Base-by-base conservation (phyloP, 2,797 vertebrate species). In the Haliaeetus vocifer region DNA sequence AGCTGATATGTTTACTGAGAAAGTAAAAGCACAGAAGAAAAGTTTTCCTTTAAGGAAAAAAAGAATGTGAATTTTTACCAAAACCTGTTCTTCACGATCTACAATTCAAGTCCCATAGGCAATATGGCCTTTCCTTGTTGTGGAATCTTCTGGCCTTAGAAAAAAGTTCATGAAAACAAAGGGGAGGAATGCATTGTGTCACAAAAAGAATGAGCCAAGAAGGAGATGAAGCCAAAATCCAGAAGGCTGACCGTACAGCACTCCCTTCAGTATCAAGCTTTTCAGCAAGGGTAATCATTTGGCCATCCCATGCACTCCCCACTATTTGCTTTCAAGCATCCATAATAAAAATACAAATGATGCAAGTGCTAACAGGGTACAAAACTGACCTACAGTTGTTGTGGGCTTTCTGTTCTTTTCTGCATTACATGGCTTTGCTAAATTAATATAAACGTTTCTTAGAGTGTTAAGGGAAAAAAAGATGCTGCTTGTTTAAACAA, bases 401-500 rank as follows among this genome's bases (percentile, higher is more conserved):
- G 3, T 47, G 20, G 12, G 16, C 7, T 53, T 84, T 71, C 66
- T 9, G 4, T 91, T 93, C 16, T 61, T 90, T 86, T 66, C 35
- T 49, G 37, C 49, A 33, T 92, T 91, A 85, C 42, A 66, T 76
- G 40, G 44, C 52, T 97, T 44, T 96, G 47, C 77, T 94, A 94
- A 88, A 92, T 90, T 87, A 93, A 86, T 93, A 90, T 66, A 94
- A 92, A 86, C 16, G 10, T 94, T 96, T 96, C 84, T 92, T 56
- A 66, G 47, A 67, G 87, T 47, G 86, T 71, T 88, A 92, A 92
- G 79, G 75, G 81, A 58, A 94, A 90, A 91, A 77, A 92, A 77
- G 35, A 86, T 96, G 49, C 37, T 95, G 75, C 80, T 95, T 96
- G 59, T 97, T 97, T 95, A 95, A 97, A 96, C 83, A 91, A 61